These are phyloP conservation scores for Phoxinus dragarum DNA, from an alignment of 2,797 vertebrate species.

Conservation along the genomic window DNA sequence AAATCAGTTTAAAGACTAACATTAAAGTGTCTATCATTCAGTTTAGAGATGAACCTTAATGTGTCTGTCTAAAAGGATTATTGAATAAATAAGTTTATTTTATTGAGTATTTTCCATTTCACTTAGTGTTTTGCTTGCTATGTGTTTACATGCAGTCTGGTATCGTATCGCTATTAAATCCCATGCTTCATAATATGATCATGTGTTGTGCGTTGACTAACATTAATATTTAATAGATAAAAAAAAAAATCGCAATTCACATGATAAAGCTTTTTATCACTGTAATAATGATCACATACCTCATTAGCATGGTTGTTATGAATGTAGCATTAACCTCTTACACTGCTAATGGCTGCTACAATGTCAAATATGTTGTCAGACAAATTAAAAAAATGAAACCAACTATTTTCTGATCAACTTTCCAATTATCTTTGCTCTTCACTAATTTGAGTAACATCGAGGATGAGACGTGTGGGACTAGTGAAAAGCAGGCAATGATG, in stretches of 20 bases:
- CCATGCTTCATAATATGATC: neutral
- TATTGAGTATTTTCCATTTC: neutral
- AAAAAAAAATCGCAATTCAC: neutral
- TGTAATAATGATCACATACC: neutral
- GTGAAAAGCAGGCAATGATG: neutral
- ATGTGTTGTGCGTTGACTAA: neutral
- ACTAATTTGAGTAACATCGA: neutral
- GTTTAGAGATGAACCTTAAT: neutral
- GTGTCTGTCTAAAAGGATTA: neutral
- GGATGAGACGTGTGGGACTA: neutral
- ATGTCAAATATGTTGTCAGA: neutral
- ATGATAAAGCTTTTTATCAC: neutral
- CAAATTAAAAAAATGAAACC: neutral
- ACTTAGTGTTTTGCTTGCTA: neutral
- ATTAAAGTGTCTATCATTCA: neutral
- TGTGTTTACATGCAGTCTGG: neutral
- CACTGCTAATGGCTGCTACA: neutral
- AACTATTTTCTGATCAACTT: constrained; percentile 8
- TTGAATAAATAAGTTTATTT: neutral
- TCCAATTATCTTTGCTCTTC: neutral
- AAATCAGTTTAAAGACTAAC: neutral
- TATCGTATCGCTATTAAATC: neutral
- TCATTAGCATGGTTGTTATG: neutral
- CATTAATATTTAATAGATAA: neutral
- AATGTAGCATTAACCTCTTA: neutral